Conservation (phyloP, 2,113 vertebrate genomes). For the Polypterus bichir region DNA sequence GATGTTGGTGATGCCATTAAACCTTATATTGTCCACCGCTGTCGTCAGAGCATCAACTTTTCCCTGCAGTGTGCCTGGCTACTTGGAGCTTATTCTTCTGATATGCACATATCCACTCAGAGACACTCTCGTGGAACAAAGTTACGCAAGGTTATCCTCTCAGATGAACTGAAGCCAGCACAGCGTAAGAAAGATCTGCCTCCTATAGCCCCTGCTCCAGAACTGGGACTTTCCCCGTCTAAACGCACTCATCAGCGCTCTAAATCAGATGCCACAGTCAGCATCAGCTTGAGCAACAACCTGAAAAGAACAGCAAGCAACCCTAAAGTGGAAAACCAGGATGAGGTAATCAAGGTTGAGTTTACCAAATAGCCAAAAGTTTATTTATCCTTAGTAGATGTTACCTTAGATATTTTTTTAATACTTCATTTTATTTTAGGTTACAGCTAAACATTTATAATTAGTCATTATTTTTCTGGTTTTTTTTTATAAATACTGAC, state of each 20-base stretch:
- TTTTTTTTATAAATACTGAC: no score
- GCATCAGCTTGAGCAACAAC: constrained; percentile 83
- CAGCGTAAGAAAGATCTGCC: constrained; percentile 50
- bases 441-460: neutral
- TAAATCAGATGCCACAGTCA: constrained; percentile 84
- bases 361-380: no score
- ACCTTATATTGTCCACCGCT: constrained; percentile 91
- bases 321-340: constrained; percentile 86
- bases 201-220: constrained; percentile 31
- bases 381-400: neutral
- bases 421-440: neutral
- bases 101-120: constrained; percentile 96
- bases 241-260: constrained; percentile 94
- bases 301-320: constrained; percentile 92
- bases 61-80: constrained; percentile 83
- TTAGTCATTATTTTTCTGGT: no score
- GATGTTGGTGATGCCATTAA: constrained; percentile 92
- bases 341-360: constrained; percentile 56
- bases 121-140: constrained; percentile 85
- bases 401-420: neutral
- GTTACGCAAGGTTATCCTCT: constrained; percentile 79
- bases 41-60: constrained; percentile 87
- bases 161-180: constrained; percentile 79
- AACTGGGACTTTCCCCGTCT: constrained; percentile 71
- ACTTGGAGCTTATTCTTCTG: constrained; percentile 80